Conservation (phyloP, 1,140 invertebrate genomes). For the Myzus persicae region DNA sequence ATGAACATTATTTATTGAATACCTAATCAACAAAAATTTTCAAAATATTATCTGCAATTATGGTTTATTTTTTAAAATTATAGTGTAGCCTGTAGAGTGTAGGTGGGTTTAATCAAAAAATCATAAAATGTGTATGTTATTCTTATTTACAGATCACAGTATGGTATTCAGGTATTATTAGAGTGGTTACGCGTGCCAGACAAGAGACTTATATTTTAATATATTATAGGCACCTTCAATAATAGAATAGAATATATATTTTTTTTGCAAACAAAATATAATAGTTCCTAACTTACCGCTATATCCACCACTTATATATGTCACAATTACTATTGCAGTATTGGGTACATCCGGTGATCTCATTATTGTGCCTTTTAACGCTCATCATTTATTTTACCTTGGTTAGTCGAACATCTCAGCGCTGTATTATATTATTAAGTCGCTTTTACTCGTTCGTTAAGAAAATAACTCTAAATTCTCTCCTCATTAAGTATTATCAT, state of each 20-base stretch:
- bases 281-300: neutral
- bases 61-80: neutral
- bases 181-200: neutral
- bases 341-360: neutral
- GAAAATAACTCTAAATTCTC: neutral
- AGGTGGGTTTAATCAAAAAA: neutral
- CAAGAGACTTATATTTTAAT: too few relatives aligned
- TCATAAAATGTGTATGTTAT: neutral
- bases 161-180: neutral
- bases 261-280: too few relatives aligned
- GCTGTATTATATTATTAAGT: neutral
- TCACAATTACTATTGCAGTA: neutral
- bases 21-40: neutral
- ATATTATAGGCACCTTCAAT: too few relatives aligned
- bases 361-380: neutral
- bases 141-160: neutral
- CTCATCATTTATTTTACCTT: neutral
- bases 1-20: neutral
- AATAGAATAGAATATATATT: too few relatives aligned
- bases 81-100: neutral
- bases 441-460: neutral
- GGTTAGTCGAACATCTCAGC: neutral
- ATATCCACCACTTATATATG: neutral
- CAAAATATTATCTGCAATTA: neutral
- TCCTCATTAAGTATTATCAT: conserved; percentile 2